A percentile compares a stretch with the other conserved stretches of the same genome.
Conservation (phyloP, 1,140 invertebrate species). For the Aplysia californica region DNA sequence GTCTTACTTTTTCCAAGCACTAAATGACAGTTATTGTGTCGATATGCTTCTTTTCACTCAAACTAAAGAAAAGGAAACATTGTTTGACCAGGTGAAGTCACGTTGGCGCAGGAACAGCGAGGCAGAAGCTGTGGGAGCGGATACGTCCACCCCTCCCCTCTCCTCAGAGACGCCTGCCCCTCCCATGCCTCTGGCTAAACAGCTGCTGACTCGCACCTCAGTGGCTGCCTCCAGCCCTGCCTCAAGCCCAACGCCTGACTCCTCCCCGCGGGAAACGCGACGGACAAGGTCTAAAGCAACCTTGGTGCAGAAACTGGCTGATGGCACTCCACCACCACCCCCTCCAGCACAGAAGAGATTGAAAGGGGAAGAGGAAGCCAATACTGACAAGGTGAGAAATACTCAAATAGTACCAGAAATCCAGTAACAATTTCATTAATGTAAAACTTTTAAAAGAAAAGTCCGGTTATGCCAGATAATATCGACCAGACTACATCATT, state of each 20-base stretch:
- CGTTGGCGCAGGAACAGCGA: conserved; percentile 86
- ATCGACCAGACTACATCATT: too few species aligned
- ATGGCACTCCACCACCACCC: conserved; percentile 20
- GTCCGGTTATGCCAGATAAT: too few species aligned
- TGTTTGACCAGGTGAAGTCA: conserved; percentile 91
- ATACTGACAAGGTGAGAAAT: too few species aligned
- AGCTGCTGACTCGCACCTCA: background rate
- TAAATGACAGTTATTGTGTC: too few species aligned
- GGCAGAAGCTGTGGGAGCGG: conserved; percentile 71
- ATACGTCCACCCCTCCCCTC: conserved; percentile 22
- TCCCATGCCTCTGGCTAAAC: conserved; percentile 15
- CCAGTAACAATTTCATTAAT: too few species aligned
- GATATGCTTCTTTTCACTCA: too few species aligned
- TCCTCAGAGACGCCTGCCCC: too few species aligned
- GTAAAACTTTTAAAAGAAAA: too few species aligned
- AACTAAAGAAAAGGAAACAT: too few species aligned
- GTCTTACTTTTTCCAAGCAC: too few species aligned
- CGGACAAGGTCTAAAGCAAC: conserved; percentile 18
- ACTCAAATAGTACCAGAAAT: too few species aligned
- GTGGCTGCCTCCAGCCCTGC: background rate
- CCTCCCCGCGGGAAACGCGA: conserved; percentile 4
- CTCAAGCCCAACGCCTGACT: background rate
- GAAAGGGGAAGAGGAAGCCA: conserved; percentile 9
- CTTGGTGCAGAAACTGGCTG: too few species aligned
- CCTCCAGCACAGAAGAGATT: conserved; percentile 19